phyloP scores from a whole-genome alignment of 2,113 vertebrate genomes.

The Forbesichthys papilliferus region DNA sequence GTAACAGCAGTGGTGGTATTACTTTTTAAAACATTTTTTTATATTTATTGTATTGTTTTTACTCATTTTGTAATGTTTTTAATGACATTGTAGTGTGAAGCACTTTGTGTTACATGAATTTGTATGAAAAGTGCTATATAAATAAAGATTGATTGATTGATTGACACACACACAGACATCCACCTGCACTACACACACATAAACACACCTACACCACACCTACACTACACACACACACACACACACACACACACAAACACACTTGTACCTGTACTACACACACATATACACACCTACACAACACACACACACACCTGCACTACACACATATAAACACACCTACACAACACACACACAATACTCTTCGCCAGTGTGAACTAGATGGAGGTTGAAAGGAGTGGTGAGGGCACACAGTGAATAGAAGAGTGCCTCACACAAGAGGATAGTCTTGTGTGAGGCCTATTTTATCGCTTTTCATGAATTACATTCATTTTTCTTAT shows the following conservation, averaged over 20 bases:
- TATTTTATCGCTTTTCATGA: conserved; percentile 67
- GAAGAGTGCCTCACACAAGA: conserved; percentile 40
- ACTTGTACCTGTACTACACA: neutral
- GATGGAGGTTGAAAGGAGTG: conserved; percentile 47
- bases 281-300: conserved; percentile 9
- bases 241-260: neutral
- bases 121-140: no score
- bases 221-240: no score
- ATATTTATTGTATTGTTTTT: no score
- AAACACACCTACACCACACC: no score
- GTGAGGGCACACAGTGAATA: conserved; percentile 48
- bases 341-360: conserved; percentile 23
- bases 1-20: no score
- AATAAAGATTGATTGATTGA: no score
- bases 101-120: no score
- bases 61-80: no score
- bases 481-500: conserved; percentile 74
- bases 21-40: no score
- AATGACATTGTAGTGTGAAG: no score
- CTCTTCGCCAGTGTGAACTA: conserved; percentile 43
- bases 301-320: conserved; percentile 1
- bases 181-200: no score
- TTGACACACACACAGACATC: no score
- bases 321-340: conserved; percentile 9
- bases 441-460: conserved; percentile 63